A percentile compares a stretch with the other conserved stretches of the same genome.
These are phyloP conservation scores for Lontra canadensis DNA, from an alignment of 2,113 vertebrate genomes.

Conservation along the genomic window DNA sequence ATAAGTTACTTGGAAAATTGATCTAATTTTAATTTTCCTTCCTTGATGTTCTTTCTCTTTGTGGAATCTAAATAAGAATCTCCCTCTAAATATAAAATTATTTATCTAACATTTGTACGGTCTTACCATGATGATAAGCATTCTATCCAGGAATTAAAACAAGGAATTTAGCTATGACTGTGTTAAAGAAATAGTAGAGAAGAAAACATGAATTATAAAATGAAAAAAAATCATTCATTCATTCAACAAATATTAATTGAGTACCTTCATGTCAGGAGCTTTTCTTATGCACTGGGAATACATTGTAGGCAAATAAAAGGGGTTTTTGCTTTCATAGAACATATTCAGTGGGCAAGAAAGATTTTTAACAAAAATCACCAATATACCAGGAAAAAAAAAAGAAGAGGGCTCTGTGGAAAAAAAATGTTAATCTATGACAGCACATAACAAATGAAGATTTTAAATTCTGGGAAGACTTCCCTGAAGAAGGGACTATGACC, in stretches of 20 bases:
- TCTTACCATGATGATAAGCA: neutral
- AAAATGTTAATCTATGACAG: neutral
- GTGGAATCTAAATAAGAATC: neutral
- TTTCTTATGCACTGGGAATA: neutral
- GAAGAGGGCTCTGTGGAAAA: neutral
- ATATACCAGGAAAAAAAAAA: neutral
- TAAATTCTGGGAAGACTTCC: neutral
- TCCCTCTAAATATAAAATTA: neutral
- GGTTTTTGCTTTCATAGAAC: neutral
- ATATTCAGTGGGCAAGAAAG: neutral
- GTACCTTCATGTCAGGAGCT: neutral
- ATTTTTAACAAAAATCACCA: constrained; percentile 15
- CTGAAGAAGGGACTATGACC: neutral
- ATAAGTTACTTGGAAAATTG: neutral
- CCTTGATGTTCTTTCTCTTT: neutral
- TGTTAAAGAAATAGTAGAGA: neutral
- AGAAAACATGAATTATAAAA: neutral
- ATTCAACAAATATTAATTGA: neutral
- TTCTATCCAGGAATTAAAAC: neutral
- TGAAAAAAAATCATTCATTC: neutral
- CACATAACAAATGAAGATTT: neutral
- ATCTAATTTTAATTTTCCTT: constrained; percentile 16
- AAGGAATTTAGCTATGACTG: neutral
- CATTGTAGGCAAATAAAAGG: neutral
- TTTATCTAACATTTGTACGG: neutral